phyloP scores from a whole-genome alignment of 1,140 invertebrate genomes.

The Pomacea maculata region DNA sequence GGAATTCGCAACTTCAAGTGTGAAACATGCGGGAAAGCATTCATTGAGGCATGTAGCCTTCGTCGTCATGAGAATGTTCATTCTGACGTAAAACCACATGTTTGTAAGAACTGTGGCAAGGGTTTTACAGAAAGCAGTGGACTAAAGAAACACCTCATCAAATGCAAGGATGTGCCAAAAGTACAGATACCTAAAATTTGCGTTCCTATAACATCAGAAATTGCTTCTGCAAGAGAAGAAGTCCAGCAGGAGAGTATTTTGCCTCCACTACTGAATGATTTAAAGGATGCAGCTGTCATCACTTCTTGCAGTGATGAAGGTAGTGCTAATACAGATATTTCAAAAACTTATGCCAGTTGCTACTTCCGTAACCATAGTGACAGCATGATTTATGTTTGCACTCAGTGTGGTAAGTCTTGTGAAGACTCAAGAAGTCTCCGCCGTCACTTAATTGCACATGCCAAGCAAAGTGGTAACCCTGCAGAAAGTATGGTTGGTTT shows the following conservation, averaged over 20 bases:
- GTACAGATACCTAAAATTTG: too few species aligned
- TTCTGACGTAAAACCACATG: slow-evolving; percentile 16
- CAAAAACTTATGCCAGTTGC: too few species aligned
- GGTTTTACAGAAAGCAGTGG: slow-evolving; percentile 22
- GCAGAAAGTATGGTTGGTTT: not conserved
- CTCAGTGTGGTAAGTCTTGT: slow-evolving; percentile 5
- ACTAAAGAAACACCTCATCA: slow-evolving; percentile 17
- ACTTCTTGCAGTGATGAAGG: too few species aligned
- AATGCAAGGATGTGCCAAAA: not conserved
- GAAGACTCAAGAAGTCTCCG: not conserved
- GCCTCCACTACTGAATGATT: too few species aligned
- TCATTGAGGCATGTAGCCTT: slow-evolving; percentile 23
- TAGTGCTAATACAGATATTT: too few species aligned
- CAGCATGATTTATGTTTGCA: not conserved
- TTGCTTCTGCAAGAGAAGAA: too few species aligned
- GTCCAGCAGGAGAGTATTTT: too few species aligned
- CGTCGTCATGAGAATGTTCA: slow-evolving; percentile 14
- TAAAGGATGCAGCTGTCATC: too few species aligned
- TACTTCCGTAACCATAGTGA: not conserved
- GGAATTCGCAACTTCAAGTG: slow-evolving; percentile 23
- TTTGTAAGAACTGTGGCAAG: slow-evolving; percentile 12
- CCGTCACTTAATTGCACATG: not conserved
- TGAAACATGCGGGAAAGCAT: slow-evolving; percentile 23
- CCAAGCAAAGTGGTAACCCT: not conserved
- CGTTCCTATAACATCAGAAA: too few species aligned